A percentile compares a stretch with the other conserved stretches of the same genome.
Evolutionary conservation across 2,888 invertebrate genomes (phyloP).

Genomic region (Microctonus brassicae): DNA sequence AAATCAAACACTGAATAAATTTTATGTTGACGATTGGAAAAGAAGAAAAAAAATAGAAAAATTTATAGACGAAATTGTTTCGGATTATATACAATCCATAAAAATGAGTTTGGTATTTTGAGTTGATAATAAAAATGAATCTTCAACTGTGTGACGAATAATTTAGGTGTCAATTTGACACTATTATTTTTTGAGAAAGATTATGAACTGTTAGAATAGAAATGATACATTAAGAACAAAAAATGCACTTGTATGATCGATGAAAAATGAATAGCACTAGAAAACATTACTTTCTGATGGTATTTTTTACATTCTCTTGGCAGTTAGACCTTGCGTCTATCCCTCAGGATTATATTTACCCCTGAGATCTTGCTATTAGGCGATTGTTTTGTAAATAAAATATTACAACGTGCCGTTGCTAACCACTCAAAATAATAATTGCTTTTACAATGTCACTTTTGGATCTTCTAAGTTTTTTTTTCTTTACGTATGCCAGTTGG

Average conservation of each 20-base stretch:
- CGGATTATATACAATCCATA: too few relatives aligned
- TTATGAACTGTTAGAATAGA: too few relatives aligned
- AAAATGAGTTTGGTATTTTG: too few relatives aligned
- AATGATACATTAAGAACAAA: not conserved
- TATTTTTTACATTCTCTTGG: constrained; percentile 14
- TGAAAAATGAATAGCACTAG: constrained; percentile 1
- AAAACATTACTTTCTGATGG: constrained; percentile 33
- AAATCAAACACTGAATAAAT: too few relatives aligned
- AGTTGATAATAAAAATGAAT: too few relatives aligned
- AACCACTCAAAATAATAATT: constrained; percentile 68
- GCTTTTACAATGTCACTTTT: constrained; percentile 57
- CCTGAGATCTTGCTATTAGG: constrained; percentile 65
- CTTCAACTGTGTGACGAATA: too few relatives aligned
- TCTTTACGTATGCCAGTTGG: constrained; percentile 1
- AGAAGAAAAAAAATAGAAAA: too few relatives aligned
- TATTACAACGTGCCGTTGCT: constrained; percentile 63
- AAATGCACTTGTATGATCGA: not conserved
- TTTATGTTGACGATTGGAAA: too few relatives aligned
- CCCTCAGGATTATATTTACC: constrained; percentile 48
- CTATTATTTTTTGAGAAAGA: too few relatives aligned
- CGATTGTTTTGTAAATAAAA: constrained; percentile 69
- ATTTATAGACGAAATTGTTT: too few relatives aligned
- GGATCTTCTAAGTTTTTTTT: constrained; percentile 5
- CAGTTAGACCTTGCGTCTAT: constrained; percentile 32
- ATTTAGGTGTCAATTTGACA: too few relatives aligned